phyloP scores from a whole-genome alignment of 2,113 vertebrate genomes.

The Panurus biarmicus region DNA sequence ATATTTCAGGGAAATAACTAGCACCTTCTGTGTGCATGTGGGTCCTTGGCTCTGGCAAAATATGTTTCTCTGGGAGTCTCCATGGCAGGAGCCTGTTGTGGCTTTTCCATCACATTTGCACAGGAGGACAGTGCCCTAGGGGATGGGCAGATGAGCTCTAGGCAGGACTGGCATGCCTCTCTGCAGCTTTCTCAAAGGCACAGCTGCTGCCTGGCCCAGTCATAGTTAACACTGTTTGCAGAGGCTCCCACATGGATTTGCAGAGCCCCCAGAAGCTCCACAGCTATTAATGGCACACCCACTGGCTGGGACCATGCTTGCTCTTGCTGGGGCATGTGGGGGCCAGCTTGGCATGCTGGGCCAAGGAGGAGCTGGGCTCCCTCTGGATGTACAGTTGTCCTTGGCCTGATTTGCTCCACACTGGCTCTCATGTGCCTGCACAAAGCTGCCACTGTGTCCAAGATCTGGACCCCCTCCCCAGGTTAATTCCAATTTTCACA shows the following conservation, averaged over 20 bases:
- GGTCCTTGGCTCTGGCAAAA: not conserved
- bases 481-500: not conserved
- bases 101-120: not conserved
- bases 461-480: not conserved
- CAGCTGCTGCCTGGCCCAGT: not conserved
- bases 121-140: not conserved
- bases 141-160: not conserved
- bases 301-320: not conserved
- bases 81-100: not conserved
- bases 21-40: rapidly evolving
- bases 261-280: not conserved
- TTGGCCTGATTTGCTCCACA: not conserved
- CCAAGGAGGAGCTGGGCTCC: not conserved
- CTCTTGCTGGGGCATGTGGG: not conserved
- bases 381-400: not conserved
- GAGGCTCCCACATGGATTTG: not conserved
- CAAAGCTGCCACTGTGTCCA: not conserved
- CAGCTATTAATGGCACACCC: not conserved
- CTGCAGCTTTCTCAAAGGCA: not conserved
- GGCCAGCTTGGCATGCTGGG: not conserved
- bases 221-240: not conserved
- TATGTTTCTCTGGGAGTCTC: not conserved
- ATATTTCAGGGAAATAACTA: not conserved
- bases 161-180: not conserved
- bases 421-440: not conserved